phyloP scores from a whole-genome alignment of 2,113 vertebrate species.

The Blennius ocellaris region DNA sequence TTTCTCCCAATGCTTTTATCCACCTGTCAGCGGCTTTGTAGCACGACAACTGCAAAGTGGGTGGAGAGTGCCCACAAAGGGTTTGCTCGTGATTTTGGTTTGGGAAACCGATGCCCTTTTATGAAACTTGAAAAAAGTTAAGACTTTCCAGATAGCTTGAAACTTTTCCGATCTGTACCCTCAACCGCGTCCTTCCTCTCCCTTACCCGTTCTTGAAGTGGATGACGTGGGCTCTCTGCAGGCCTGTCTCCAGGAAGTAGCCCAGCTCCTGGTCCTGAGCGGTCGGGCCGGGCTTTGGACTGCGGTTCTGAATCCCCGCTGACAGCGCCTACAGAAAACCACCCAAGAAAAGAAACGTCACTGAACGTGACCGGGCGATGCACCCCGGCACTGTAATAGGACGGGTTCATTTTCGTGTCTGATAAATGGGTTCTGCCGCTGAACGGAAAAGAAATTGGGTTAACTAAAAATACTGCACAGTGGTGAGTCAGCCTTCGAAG shows the following conservation, averaged over 20 bases:
- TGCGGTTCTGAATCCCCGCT: conserved; percentile 95
- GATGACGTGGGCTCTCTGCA: conserved; percentile 97
- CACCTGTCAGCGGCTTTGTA: conserved; percentile 41
- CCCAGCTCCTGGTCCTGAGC: conserved; percentile 96
- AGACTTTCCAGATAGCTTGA: neutral
- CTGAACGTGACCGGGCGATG: neutral
- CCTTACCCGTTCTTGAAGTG: conserved; percentile 97
- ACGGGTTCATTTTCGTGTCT: neutral
- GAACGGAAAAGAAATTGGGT: neutral
- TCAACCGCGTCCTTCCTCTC: conserved; percentile 44
- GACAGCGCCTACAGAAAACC: conserved; percentile 85
- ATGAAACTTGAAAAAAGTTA: neutral
- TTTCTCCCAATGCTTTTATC: conserved; percentile 4
- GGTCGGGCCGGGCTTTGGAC: conserved; percentile 93
- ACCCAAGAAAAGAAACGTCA: neutral
- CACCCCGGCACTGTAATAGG: neutral
- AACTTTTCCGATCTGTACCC: too few species aligned
- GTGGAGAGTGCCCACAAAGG: conserved; percentile 37
- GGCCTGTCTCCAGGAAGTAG: conserved; percentile 97
- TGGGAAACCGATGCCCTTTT: neutral
- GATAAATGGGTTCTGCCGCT: neutral
- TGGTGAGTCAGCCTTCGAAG: neutral
- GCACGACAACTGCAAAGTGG: conserved; percentile 42
- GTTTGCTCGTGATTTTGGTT: neutral
- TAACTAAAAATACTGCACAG: neutral